Base-by-base conservation (phyloP, 2,113 vertebrate genomes). In the Aptenodytes patagonicus region DNA sequence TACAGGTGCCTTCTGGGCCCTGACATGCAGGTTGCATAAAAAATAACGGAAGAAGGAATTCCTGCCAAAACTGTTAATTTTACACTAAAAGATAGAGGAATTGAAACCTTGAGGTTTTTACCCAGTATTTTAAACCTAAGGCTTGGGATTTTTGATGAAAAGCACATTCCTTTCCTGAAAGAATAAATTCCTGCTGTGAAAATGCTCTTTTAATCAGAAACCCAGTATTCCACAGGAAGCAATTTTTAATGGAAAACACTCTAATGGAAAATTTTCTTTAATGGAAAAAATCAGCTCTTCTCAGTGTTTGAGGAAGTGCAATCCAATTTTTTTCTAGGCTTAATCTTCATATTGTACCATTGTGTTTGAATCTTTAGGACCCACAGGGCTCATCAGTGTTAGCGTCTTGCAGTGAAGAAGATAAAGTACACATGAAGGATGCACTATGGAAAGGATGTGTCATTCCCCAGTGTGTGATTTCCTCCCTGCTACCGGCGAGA, bases 151-250 rank as follows among this genome's bases (percentile, higher is more conserved):
- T 52, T 62, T 72, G 72, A 57, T 46, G 19, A 84, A 89, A 90
- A 91, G 6, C 18, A 49, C 17, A n/a, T 64, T 71, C 42, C 34
- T 78, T 78, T 89, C 71, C 40, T 79, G 38, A 62, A 75, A 93
- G 36, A 89, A 78, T 40, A 70, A 77, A 87, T 31, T 70, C 81
- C 70, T 89, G 42, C 84, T 95, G 87, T 90, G 87, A 93, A 93
- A 94, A 93, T 61, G 62, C 9, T 72, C 52, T 62, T 94, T 94
- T 88, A 95, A 96, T 82, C 54, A 95, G 85, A 88, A 96, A 72
- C 11, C 3, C 19, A 6, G 52, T 88, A 90, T 97, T 95, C 84
- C 82, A 89, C 34, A 85, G 78, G 62, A 96, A 94, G 49, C 52
- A 80, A 75, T 64, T 83, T 92, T 91, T 85, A 92, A 83, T 81